Evolutionary conservation across 2,797 vertebrate species (phyloP), one percentile per base, ranked within the genome.

Genomic region (Trichosurus vulpecula): DNA sequence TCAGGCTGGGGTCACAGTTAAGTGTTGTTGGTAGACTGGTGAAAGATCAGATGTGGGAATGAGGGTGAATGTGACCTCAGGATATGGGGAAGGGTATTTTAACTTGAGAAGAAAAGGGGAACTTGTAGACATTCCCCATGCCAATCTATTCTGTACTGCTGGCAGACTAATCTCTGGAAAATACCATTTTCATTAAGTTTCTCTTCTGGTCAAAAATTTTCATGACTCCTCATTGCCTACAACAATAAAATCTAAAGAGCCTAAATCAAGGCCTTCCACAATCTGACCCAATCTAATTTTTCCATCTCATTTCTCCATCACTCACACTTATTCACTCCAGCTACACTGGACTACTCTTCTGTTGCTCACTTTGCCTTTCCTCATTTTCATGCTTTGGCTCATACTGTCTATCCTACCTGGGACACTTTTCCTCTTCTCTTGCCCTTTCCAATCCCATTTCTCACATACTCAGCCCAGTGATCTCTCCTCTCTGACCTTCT

Each of bases 381-480:
- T 58, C 29, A 19, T 0, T 1, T 74, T 74, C 61, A 19, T 12
- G 94, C 52, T 56, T 61, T 41, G 0, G 0, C 35, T 29, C 27
- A 57, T 11, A 93, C 55, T 52, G 52, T 41, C 89, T 4, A 13
- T 31, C 16, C 54, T 56, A 31, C 91, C 58, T 19, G 1, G 0
- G 94, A 52, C 31, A 54, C 35, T 35, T 41, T n/a, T 10, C 74
- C 12, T 47, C n/a, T 52, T 2, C 53, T 92, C 53, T 16, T 1
- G 30, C 35, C 4, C 16, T 2, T 1, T 55, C 52, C 9, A 0
- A 2, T 51, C 57, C n/a, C 41, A 54, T 90, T 52, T 90, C 89
- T 51, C n/a, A 12, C 31, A 52, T 6, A 2, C 54, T 54, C 11
- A 30, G 0, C 1, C 13, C 0, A n/a, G 47, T 2, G 0, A 54